Conservation (phyloP, 2,888 invertebrate genomes). For the Spodoptera littoralis region DNA sequence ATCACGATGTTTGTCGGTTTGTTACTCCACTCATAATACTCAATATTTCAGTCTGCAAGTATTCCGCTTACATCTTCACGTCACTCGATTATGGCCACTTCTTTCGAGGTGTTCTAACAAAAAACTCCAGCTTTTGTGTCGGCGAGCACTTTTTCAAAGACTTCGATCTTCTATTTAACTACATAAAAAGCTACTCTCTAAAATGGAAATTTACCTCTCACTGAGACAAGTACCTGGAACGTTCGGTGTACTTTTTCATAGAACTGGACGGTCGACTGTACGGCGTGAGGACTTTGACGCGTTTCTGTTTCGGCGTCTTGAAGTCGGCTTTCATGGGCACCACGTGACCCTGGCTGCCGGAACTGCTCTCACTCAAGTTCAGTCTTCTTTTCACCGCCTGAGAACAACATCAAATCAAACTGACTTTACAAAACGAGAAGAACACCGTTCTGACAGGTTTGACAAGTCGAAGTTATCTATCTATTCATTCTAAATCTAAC, state of each 20-base stretch:
- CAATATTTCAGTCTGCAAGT: too few relatives aligned
- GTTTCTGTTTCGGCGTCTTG: conserved; percentile 90
- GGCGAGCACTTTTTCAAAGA: conserved; percentile 1
- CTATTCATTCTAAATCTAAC: too few relatives aligned
- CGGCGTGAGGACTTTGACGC: conserved; percentile 84
- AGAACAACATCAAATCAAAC: conserved; percentile 39
- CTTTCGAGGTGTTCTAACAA: not conserved
- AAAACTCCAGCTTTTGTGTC: too few relatives aligned
- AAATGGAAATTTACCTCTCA: conserved; percentile 71
- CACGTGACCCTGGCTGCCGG: conserved; percentile 88
- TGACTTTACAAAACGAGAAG: conserved; percentile 9
- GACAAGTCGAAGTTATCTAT: too few relatives aligned
- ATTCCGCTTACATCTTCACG: too few relatives aligned
- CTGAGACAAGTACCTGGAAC: conserved; percentile 81
- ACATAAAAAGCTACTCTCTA: conserved; percentile 53
- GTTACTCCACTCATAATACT: too few relatives aligned
- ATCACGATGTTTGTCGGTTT: too few relatives aligned
- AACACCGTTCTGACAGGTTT: too few relatives aligned
- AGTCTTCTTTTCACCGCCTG: conserved; percentile 95
- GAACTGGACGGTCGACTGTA: conserved; percentile 88
- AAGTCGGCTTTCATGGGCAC: conserved; percentile 91
- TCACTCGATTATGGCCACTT: not conserved
- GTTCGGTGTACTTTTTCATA: conserved; percentile 88
- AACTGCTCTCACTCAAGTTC: conserved; percentile 91
- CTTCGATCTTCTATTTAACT: conserved; percentile 22